A percentile compares a stretch with the other conserved stretches of the same genome.
Conservation (phyloP, 2,888 invertebrate species). For the Sceliomorpha sp. region DNA sequence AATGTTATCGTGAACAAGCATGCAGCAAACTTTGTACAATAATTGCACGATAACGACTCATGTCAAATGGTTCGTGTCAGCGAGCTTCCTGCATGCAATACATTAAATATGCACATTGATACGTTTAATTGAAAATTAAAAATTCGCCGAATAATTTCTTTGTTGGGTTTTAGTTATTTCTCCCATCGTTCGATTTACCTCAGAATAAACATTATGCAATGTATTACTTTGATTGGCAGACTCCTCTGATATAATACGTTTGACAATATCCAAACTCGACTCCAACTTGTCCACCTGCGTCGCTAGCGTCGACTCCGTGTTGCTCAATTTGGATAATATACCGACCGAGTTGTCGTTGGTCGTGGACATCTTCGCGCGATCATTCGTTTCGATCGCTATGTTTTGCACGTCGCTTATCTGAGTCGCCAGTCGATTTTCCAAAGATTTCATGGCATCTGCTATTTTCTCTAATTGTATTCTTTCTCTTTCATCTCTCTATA, state of each 20-base stretch:
- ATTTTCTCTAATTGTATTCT: constrained; percentile 84
- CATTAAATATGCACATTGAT: neutral
- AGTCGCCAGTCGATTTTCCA: constrained; percentile 81
- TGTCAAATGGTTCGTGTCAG: no score
- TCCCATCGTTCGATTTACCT: constrained; percentile 44
- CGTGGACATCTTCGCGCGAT: constrained; percentile 46
- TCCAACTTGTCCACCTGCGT: constrained; percentile 64
- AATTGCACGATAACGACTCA: no score
- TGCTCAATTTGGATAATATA: constrained; percentile 63
- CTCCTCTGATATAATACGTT: constrained; percentile 52
- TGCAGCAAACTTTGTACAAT: no score
- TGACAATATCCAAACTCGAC: constrained; percentile 57
- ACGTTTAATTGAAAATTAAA: neutral
- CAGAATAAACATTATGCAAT: constrained; percentile 50
- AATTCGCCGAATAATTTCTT: neutral
- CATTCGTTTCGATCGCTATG: constrained; percentile 78
- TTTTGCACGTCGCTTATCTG: constrained; percentile 79
- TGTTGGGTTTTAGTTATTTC: neutral
- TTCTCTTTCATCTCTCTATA: constrained; percentile 85
- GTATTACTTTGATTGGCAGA: constrained; percentile 53
- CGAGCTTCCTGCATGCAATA: no score
- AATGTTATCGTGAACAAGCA: no score
- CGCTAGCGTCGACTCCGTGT: constrained; percentile 61
- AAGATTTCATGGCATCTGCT: constrained; percentile 82
- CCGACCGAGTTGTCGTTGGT: constrained; percentile 57